Evolutionary conservation across 2,888 invertebrate species (phyloP), one percentile per base, ranked within the genome.

Genomic region (Ptilodon capucinus): DNA sequence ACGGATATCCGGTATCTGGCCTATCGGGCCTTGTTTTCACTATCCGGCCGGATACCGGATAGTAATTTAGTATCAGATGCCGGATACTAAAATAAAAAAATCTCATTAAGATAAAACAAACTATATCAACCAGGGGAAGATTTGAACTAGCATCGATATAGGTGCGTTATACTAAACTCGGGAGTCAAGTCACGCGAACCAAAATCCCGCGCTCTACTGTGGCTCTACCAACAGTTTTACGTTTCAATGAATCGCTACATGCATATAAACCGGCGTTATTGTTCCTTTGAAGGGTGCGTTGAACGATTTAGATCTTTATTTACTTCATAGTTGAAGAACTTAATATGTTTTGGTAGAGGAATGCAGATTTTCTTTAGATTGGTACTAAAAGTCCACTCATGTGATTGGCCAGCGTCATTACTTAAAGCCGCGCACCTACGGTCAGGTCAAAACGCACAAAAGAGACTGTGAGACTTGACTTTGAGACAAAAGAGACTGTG

Each of bases 171-270:
- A 69, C 81, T 78, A 77, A 76, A 81, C 82, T 80, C 73, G 60
- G 61, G 64, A 45, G 28, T 42, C 4, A 1, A 11, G 13, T n/a
- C n/a, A 11, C 1, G 30, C 8, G 8, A 6, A 30, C 32, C 14
- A 35, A 42, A 30, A 28, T 18, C n/a, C 21, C 42, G 16, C 11
- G 16, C 50, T 52, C 77, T 78, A 79, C 79, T 79, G 8, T 7
- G 23, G 23, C 8, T 23, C 23, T 23, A 79, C 78, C 83, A 80
- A 74, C 79, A 81, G 80, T 81, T 84, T 84, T 81, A 83, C 81
- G 81, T 81, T 73, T 73, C 79, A 71, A 82, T 80, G 83, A 81
- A 81, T 81, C 76, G 83, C 71, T 78, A 78, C 79, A 83, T 81
- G 79, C 80, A 81, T 83, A 85, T 84, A 81, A 67, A 71, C 69